Evolutionary conservation across 2,888 invertebrate species (phyloP), one percentile per base, ranked within the genome.

Genomic region (Athalia cordata): DNA sequence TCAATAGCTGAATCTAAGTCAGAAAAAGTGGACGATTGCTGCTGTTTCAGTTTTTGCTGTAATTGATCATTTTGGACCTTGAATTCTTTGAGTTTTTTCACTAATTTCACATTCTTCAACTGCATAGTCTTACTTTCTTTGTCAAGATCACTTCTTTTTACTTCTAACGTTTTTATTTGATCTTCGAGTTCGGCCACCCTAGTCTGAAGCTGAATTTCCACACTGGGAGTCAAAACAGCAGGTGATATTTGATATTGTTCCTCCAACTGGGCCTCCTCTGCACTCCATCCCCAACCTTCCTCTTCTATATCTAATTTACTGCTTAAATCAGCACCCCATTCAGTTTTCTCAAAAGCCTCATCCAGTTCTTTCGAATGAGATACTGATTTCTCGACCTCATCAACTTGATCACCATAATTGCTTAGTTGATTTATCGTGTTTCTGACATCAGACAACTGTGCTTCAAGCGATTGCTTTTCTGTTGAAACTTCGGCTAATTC

Each of bases 81-180:
- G 77, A 96, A 93, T 86, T 96, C 95, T 89, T 97, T 97, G 64
- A 97, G 90, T 89, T 97, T 97, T 85, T 95, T 95, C 83, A 97
- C 91, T 81, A 96, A 92, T 90, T 96, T 97, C 1, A 94, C 93
- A 50, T 94, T 93, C 87, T 96, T 96, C 0, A 93, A 90, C 88
- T 95, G 94, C 79, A 93, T 91, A 49, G 93, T 91, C 81, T 93
- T 92, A 7, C 95, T 91, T 83, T 95, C 95, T 77, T 93, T 92
- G 78, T 92, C 91, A 29, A 94, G 88, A 65, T 91, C 90, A 15
- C 93, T 91, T 80, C 93, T 92, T 80, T 94, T 93, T 1, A 91
- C 87, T 83, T 93, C 92, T 5, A 95, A 90, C 77, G 92, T 91
- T 49, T 91, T 89, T n/a, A 95, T 91, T 83, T 92, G 91, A 74